These are phyloP conservation scores for Riparia riparia DNA, from an alignment of 2,113 vertebrate genomes.

Conservation along the genomic window DNA sequence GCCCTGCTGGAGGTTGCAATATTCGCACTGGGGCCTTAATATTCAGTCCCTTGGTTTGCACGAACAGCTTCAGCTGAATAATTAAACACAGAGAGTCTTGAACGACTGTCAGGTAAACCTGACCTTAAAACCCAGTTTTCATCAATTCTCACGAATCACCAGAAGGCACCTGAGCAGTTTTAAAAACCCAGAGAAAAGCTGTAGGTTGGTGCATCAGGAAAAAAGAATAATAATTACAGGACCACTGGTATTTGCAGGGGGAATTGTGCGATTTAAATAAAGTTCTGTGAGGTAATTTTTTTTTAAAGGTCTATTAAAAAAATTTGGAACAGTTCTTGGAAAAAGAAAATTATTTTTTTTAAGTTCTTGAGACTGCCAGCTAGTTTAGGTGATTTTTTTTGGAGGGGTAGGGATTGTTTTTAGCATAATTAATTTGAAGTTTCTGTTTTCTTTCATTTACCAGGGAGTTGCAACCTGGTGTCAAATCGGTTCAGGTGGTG, in stretches of 20 bases:
- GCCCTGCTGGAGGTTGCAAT: background rate
- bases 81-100: background rate
- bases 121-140: slow-evolving; percentile 18
- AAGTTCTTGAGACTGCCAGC: background rate
- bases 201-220: background rate
- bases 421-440: background rate
- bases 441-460: background rate
- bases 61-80: background rate
- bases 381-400: background rate
- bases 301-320: background rate
- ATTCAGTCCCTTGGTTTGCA: background rate
- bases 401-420: background rate
- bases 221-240: background rate
- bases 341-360: too few relatives aligned
- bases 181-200: background rate
- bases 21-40: background rate
- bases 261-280: background rate
- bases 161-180: background rate
- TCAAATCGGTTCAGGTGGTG: slow-evolving; percentile 95
- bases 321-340: background rate
- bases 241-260: background rate
- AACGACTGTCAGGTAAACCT: background rate
- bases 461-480: slow-evolving; percentile 92
- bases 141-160: background rate
- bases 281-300: background rate